phyloP scores from a whole-genome alignment of 2,113 vertebrate genomes.

The Fulmarus glacialis region DNA sequence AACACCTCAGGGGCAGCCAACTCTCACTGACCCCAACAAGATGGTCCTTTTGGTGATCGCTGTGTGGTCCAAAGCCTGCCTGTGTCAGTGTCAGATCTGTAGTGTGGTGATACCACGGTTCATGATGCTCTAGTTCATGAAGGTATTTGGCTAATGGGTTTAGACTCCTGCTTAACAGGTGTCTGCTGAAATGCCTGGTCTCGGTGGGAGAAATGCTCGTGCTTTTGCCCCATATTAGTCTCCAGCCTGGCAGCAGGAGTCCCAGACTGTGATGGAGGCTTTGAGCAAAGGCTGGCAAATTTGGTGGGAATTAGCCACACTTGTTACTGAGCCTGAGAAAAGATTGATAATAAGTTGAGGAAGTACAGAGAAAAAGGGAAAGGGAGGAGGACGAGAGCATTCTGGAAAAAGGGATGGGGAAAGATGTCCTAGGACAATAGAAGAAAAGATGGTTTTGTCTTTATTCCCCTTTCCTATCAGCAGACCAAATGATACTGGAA shows the following conservation, averaged over 20 bases:
- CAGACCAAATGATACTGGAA: background rate
- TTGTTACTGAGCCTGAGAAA: background rate
- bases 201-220: background rate
- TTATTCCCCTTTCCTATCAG: background rate
- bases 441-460: background rate
- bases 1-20: background rate
- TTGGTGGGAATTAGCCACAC: background rate
- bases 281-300: background rate
- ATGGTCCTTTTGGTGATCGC: background rate
- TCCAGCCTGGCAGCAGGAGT: background rate
- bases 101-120: background rate
- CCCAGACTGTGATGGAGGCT: background rate
- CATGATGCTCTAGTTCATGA: background rate
- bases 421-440: background rate
- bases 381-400: background rate
- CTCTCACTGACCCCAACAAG: background rate
- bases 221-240: background rate
- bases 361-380: background rate
- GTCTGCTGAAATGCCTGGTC: background rate
- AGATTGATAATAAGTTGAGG: background rate
- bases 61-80: background rate
- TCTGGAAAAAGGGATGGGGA: background rate
- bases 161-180: background rate
- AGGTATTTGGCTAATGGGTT: background rate
- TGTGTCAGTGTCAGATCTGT: background rate